Base-by-base conservation (phyloP, 1,140 invertebrate genomes). In the Procambarus clarkii region DNA sequence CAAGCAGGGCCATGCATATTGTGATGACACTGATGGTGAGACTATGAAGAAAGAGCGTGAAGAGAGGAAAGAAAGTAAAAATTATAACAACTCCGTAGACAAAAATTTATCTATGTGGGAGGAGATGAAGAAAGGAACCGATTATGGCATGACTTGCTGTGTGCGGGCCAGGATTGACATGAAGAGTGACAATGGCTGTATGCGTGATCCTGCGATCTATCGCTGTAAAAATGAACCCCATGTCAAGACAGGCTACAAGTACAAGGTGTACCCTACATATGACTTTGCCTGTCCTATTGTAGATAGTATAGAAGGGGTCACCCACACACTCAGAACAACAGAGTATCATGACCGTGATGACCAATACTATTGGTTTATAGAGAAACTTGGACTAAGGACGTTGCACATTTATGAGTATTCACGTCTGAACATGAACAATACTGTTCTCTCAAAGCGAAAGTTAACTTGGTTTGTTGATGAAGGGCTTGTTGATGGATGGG, bases 261-360 rank as follows among this genome's bases (percentile, higher is more conserved):
- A 99, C 95, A 99, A 99, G 98, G 98, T 99, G 4, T 99, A 99
- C 95, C 99, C 99, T 48, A 99, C 99, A 0, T 99, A 99, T 94
- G 99, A 99, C 95, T 99, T 99, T 96, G 98, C 99, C 1, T 99
- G 99, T 95, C 99, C 99, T 4, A 99, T 99, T 94, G 99, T 99
- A 3, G 99, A 99, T 95, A 97, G 98, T 80, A 96, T 99, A 79
- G 99, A 99, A 95, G 97, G 97, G 88, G 98, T 99, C 8, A 99
- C 99, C 0, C 99, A 99, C 94, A 98, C 98, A 5, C 95, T 99
- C 64, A 96, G 99, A 91, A 99, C 99, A 0, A 99, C 98, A 94
- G 99, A 99, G 95, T 99, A 99, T 94, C 98, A 98, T 93, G 99
- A 99, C 94, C 95, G 99, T 91, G 99, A 99, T 95, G 97, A 97